A percentile compares a stretch with the other conserved stretches of the same genome.
These are phyloP conservation scores for Rhodeus uyekii DNA, from an alignment of 2,797 vertebrate genomes.

Conservation along the genomic window DNA sequence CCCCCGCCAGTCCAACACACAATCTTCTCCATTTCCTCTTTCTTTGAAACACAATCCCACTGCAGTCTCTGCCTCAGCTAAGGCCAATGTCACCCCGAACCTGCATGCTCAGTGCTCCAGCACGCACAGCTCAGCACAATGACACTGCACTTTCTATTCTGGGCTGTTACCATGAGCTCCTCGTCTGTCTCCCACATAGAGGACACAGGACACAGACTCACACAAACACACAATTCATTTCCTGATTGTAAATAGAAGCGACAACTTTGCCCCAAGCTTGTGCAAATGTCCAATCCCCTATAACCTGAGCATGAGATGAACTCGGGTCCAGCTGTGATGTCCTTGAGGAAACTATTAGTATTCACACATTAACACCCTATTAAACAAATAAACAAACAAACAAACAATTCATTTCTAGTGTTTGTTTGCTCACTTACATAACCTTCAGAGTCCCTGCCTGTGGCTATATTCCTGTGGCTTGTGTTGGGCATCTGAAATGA, in stretches of 20 bases:
- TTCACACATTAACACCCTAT: background rate
- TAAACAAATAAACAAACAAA: slow-evolving; percentile 2
- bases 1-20: background rate
- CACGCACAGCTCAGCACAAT: slow-evolving; percentile 43
- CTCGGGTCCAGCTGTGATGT: slow-evolving; percentile 12
- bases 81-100: slow-evolving; percentile 56
- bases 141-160: slow-evolving; percentile 74
- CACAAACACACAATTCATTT: slow-evolving; percentile 42
- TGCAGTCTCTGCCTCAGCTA: slow-evolving; percentile 37
- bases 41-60: slow-evolving; percentile 48
- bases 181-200: slow-evolving; percentile 46
- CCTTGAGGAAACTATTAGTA: slow-evolving; percentile 33
- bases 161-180: slow-evolving; percentile 59
- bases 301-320: slow-evolving; percentile 19
- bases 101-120: slow-evolving; percentile 36
- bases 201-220: slow-evolving; percentile 37
- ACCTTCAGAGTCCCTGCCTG: slow-evolving; percentile 17
- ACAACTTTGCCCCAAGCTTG: slow-evolving; percentile 46
- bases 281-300: slow-evolving; percentile 18
- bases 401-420: background rate
- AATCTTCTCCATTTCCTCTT: background rate
- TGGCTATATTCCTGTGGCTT: background rate
- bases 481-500: background rate
- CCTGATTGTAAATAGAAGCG: slow-evolving; percentile 44
- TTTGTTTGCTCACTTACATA: slow-evolving; percentile 1